Evolutionary conservation across 2,888 invertebrate species (phyloP).

Genomic region (Brenthis hecate): DNA sequence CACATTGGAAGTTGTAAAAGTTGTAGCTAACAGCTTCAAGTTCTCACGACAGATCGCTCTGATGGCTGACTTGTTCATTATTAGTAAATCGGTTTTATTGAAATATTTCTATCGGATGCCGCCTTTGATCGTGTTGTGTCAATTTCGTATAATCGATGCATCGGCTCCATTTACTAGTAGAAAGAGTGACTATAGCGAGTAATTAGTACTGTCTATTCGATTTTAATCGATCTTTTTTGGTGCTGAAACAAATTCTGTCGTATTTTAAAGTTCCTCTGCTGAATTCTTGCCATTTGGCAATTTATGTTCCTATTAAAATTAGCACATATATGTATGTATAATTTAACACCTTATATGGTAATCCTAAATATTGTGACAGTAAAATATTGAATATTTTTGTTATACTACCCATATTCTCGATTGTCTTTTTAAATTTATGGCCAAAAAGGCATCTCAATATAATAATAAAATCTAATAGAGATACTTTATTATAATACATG

Average conservation of each 20-base stretch:
- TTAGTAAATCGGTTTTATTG: slow-evolving; percentile 79
- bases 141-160: slow-evolving; percentile 59
- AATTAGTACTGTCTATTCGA: slow-evolving; percentile 51
- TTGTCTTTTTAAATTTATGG: no score
- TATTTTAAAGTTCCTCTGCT: slow-evolving; percentile 36
- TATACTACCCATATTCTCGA: no score
- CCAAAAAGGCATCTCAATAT: no score
- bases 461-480: not conserved
- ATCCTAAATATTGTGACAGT: no score
- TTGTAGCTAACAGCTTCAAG: slow-evolving; percentile 66
- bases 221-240: slow-evolving; percentile 43
- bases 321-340: slow-evolving; percentile 12
- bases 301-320: slow-evolving; percentile 32
- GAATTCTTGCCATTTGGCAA: slow-evolving; percentile 38
- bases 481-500: slow-evolving; percentile 35
- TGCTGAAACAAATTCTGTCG: slow-evolving; percentile 45
- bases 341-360: no score
- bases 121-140: slow-evolving; percentile 73
- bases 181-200: slow-evolving; percentile 55
- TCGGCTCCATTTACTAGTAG: slow-evolving; percentile 52
- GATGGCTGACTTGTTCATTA: slow-evolving; percentile 74
- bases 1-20: slow-evolving; percentile 67
- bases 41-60: slow-evolving; percentile 79
- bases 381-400: no score
- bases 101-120: slow-evolving; percentile 57